Conservation (phyloP, 2,888 invertebrate genomes). For the Bombylius major region DNA sequence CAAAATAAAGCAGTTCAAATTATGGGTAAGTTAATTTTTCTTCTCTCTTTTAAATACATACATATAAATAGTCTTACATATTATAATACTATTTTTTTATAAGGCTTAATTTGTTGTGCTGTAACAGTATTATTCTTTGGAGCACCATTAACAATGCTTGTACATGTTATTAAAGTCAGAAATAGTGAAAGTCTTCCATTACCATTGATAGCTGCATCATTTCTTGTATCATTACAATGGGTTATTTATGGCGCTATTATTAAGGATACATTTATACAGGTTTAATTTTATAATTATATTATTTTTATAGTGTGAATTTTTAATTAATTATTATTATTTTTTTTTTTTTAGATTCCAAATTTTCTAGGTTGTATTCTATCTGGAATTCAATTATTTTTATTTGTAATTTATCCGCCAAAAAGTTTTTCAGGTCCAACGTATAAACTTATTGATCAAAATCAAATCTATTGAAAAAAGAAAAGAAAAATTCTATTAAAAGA, state of each 20-base stretch:
- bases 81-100: slow-evolving; percentile 18
- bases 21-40: slow-evolving; percentile 43
- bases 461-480: background rate
- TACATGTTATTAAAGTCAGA: slow-evolving; percentile 66
- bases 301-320: slow-evolving; percentile 38
- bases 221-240: slow-evolving; percentile 75
- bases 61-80: background rate
- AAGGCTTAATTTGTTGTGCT: slow-evolving; percentile 52
- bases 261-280: slow-evolving; percentile 67
- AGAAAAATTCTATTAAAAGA: too few relatives aligned
- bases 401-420: slow-evolving; percentile 54
- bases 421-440: slow-evolving; percentile 32
- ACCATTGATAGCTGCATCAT: slow-evolving; percentile 70
- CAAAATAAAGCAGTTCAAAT: slow-evolving; percentile 41
- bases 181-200: slow-evolving; percentile 79
- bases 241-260: slow-evolving; percentile 68
- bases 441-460: slow-evolving; percentile 27
- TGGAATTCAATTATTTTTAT: slow-evolving; percentile 60
- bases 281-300: slow-evolving; percentile 28
- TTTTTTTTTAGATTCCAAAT: slow-evolving; percentile 58
- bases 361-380: slow-evolving; percentile 63
- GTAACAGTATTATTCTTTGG: slow-evolving; percentile 70
- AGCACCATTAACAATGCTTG: slow-evolving; percentile 64
- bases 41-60: background rate
- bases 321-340: slow-evolving; percentile 3